Evolutionary conservation across 2,113 vertebrate genomes (phyloP), one percentile per base, ranked within the genome.

Genomic region (Pyxicephalus adspersus): DNA sequence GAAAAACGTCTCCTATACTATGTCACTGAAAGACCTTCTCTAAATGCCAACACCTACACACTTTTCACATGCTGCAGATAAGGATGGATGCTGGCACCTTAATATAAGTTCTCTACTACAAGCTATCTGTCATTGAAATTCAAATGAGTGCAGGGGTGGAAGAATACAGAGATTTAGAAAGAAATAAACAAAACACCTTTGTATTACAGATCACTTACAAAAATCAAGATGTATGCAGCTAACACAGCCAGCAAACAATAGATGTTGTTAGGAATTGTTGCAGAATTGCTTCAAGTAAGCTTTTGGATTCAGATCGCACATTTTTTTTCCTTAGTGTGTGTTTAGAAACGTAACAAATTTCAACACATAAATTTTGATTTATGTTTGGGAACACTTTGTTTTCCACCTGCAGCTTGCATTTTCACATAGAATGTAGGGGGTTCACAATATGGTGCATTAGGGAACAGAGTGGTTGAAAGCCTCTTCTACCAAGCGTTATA

Each of bases 61-160:
- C 31, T 58, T 83, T 83, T 86, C 86, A 87, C 76, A 87, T 60
- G 55, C 85, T 83, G 84, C 79, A 89, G 82, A 80, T 85, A 86
- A 80, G 84, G 83, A 85, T 83, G 85, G 85, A 86, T 87, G 88
- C 85, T 87, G 85, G 88, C 87, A 87, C 83, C 84, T 87, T 83
- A 84, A 85, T 84, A 84, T 80, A 83, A 74, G 82, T 83, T 91
- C 84, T 88, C 76, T 80, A 76, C 87, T 89, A 86, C 80, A 89
- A 86, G 83, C 85, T 67, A 81, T 80, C 86, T 85, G 84, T 78
- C 83, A 88, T 45, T 90, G 88, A 89, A 89, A 92, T 89, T 89
- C 86, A 92, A 90, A 89, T 88, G 11, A 89, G 84, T 85, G 85
- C 89, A 92, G 88, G 85, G 87, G 84, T 86, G 83, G 89, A 89